Base-by-base conservation (phyloP, 2,797 vertebrate genomes). In the Florisuga fusca region DNA sequence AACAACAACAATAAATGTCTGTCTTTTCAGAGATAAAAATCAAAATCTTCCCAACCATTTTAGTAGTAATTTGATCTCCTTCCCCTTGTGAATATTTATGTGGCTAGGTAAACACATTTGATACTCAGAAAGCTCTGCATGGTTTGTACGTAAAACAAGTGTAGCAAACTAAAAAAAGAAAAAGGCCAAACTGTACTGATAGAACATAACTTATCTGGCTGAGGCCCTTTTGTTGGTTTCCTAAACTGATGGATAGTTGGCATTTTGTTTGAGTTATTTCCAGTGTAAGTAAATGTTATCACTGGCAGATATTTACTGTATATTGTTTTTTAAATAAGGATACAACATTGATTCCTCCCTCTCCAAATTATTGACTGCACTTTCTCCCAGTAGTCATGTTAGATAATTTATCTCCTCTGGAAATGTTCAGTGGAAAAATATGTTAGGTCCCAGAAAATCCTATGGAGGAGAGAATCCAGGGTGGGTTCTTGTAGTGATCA, bases 311-410 rank as follows among this genome's bases (percentile, higher is more conserved):
- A 77, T 87, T 97, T 95, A 95, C 86, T 94, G 59, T 95, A 69
- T 96, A 95, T 97, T 97, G 93, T 12, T 94, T 96, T 97, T 96
- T 95, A 96, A 97, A 96, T 97, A 97, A 97, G 93, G 93, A 57
- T 82, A 63, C 48, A 77, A 41, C 90, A 95, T 95, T 77, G 94
- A 97, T 97, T 96, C 82, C 64, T 80, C 91, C 38, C 71, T 96
- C 36, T 95, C 78, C 80, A 91, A 91, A 87, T 63, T 86, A 76
- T 66, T 80, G 80, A 63, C 89, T 91, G 22, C 15, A 43, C 16
- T 93, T 94, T 95, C 48, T 58, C 57, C 43, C 53, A 61, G 38
- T 72, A 90, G 67, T 91, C 61, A 63, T 38, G 34, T 91, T 50
- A 82, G 66, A 81, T 84, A 84, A 74, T 27, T 90, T 95, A 78